phyloP scores from a whole-genome alignment of 2,113 vertebrate species.

The Pagrus major region DNA sequence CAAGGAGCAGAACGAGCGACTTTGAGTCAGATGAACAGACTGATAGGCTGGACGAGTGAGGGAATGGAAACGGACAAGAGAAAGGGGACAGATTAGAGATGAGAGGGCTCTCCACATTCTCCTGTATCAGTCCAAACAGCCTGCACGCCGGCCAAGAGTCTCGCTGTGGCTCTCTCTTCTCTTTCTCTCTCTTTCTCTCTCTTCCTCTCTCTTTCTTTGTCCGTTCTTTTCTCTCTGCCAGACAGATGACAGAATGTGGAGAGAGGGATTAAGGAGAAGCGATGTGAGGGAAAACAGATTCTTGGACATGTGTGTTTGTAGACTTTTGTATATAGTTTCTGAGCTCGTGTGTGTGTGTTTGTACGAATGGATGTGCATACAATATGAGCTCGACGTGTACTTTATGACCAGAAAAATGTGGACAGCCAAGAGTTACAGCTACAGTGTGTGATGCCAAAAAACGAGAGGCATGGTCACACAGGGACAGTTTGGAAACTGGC shows the following conservation, averaged over 20 bases:
- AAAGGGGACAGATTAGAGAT: conserved; percentile 58
- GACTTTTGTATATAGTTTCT: conserved; percentile 33
- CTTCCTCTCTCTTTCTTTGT: neutral
- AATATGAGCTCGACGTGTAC: neutral
- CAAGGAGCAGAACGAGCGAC: neutral
- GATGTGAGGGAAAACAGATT: conserved; percentile 61
- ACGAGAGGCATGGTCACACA: neutral
- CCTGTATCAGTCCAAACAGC: conserved; percentile 63
- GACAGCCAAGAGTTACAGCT: neutral
- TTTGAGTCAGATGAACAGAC: conserved; percentile 33
- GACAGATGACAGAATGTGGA: conserved; percentile 70
- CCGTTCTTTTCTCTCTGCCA: conserved; percentile 38
- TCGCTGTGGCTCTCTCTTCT: conserved; percentile 21
- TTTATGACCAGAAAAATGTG: neutral
- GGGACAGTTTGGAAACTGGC: neutral
- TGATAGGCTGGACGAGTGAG: conserved; percentile 22
- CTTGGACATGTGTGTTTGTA: conserved; percentile 35
- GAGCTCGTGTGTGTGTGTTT: neutral
- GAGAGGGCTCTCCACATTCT: conserved; percentile 65
- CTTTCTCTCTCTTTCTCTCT: conserved; percentile 18
- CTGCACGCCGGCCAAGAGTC: conserved; percentile 57
- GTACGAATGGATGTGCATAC: conserved; percentile 1
- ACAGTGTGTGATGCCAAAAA: neutral
- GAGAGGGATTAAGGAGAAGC: conserved; percentile 64
- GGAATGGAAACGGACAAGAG: neutral